A percentile compares a stretch with the other conserved stretches of the same genome.
phyloP scores from a whole-genome alignment of 1,140 invertebrate species.

The Tribolium castaneum region DNA sequence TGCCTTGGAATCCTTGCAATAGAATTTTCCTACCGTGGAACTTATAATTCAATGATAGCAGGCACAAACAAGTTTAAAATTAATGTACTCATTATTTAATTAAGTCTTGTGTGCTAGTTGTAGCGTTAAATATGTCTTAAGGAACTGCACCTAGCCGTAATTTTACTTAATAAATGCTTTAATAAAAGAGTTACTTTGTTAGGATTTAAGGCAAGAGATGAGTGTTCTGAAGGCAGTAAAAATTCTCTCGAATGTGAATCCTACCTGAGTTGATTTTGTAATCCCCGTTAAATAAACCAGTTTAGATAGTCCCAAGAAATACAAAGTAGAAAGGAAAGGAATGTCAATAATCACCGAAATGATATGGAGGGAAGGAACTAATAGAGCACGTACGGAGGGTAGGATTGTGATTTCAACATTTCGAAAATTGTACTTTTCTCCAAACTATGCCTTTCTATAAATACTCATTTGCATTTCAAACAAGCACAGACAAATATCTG shows the following conservation, averaged over 20 bases:
- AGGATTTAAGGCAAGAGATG: neutral
- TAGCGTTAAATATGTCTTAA: constrained; percentile 8
- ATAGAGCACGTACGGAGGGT: constrained; percentile 1
- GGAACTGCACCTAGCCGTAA: neutral
- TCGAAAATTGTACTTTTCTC: constrained; percentile 6
- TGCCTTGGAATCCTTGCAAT: neutral
- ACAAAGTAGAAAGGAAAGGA: constrained; percentile 25
- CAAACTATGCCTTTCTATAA: constrained; percentile 8
- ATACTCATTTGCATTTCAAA: neutral
- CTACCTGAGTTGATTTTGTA: constrained; percentile 27
- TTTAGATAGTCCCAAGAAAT: constrained; percentile 19
- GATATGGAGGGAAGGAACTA: constrained; percentile 18
- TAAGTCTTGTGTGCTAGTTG: neutral
- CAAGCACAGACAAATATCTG: neutral
- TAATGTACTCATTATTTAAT: constrained; percentile 8
- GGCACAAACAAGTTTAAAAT: neutral
- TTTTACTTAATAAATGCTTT: constrained; percentile 4
- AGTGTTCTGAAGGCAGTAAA: neutral
- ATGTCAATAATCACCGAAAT: constrained; percentile 29
- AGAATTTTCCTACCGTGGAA: neutral
- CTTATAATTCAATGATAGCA: neutral
- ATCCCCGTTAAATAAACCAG: constrained; percentile 29
- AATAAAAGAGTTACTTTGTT: neutral
- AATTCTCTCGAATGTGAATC: neutral
- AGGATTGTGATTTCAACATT: constrained; percentile 16